phyloP scores from a whole-genome alignment of 1,140 invertebrate species.

The Drosophila virilis region DNA sequence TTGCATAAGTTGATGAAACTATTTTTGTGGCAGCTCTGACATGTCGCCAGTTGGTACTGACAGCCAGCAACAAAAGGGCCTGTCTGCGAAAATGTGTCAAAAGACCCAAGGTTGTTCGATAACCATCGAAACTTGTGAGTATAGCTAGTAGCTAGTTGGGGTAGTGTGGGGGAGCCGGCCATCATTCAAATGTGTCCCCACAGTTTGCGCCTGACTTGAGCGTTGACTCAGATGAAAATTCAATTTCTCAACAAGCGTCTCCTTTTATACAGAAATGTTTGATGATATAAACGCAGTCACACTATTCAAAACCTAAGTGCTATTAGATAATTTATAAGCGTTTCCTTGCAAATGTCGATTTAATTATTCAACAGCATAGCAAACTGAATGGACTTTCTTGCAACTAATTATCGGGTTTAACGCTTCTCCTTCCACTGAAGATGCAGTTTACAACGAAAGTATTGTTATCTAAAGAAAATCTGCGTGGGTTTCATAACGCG shows the following conservation, averaged over 20 bases:
- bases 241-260: constrained; percentile 23
- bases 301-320: neutral
- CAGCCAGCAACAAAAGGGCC: constrained; percentile 71
- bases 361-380: neutral
- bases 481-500: neutral
- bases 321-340: neutral
- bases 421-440: neutral
- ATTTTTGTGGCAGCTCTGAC: constrained; percentile 60
- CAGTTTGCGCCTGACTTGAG: constrained; percentile 13
- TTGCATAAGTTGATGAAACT: constrained; percentile 60
- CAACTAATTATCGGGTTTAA: neutral
- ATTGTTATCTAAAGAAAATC: neutral
- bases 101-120: constrained; percentile 49
- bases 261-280: constrained; percentile 9
- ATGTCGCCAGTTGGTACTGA: constrained; percentile 65
- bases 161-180: neutral
- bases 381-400: neutral
- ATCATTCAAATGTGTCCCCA: constrained; percentile 10
- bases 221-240: constrained; percentile 7
- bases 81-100: constrained; percentile 43
- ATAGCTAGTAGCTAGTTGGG: neutral
- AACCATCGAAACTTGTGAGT: constrained; percentile 59
- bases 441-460: neutral
- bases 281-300: constrained; percentile 1
- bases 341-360: neutral